Percentiles rank a stretch among this genome's conserved stretches.
phyloP scores from a whole-genome alignment of 2,888 invertebrate species.

The Drosophila siamana region DNA sequence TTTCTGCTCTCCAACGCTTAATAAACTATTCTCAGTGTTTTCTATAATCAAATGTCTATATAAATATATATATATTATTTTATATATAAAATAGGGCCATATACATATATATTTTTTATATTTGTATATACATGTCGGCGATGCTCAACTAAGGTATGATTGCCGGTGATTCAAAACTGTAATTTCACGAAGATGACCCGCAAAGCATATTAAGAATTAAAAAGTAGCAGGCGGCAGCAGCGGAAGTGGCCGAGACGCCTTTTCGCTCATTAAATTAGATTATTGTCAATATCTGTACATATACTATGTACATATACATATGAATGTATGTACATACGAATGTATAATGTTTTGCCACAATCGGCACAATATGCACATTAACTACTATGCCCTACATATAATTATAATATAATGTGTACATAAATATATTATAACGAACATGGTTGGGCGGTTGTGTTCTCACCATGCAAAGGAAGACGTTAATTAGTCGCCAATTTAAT shows the following conservation, averaged over 20 bases:
- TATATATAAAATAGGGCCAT: too few relatives aligned
- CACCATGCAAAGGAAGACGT: conserved; percentile 51
- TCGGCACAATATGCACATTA: too few relatives aligned
- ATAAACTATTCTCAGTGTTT: too few relatives aligned
- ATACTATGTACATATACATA: background rate
- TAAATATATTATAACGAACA: background rate
- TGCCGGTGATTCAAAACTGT: background rate
- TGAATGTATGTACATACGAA: too few relatives aligned
- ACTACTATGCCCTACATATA: too few relatives aligned
- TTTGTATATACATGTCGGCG: background rate
- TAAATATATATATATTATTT: too few relatives aligned
- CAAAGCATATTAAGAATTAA: background rate
- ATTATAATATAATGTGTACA: background rate
- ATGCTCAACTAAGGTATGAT: background rate
- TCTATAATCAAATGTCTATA: background rate
- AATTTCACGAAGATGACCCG: background rate
- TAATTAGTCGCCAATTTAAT: conserved; percentile 79
- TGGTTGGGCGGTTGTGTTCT: conserved; percentile 22
- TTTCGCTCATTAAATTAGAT: conserved; percentile 1
- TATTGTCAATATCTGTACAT: background rate
- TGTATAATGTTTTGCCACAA: too few relatives aligned
- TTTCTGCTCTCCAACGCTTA: too few relatives aligned
- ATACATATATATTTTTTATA: background rate
- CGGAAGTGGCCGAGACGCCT: background rate
- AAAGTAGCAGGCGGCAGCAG: background rate